phyloP scores from a whole-genome alignment of 2,113 vertebrate genomes.

The Hypocryptadius cinnamomeus region DNA sequence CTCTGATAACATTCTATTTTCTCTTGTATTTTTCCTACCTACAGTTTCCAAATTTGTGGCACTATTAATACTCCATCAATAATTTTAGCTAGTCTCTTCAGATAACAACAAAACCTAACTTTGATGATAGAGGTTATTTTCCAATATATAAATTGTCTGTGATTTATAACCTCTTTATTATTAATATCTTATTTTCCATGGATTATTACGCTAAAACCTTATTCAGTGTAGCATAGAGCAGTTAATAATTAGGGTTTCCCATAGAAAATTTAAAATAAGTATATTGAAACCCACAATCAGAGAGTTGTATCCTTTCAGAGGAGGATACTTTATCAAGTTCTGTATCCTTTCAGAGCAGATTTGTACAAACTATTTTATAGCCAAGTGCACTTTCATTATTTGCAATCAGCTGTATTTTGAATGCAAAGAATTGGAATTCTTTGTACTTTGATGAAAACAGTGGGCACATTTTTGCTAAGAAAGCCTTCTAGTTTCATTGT shows the following conservation, averaged over 20 bases:
- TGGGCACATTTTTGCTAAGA: background rate
- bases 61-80: conserved; percentile 40
- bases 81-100: conserved; percentile 45
- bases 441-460: background rate
- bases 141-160: background rate
- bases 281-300: background rate
- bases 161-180: background rate
- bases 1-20: conserved; percentile 45
- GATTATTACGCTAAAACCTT: background rate
- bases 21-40: conserved; percentile 44
- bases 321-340: background rate
- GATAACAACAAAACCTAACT: background rate
- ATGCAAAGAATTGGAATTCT: background rate
- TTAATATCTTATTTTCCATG: background rate
- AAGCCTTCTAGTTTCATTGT: background rate
- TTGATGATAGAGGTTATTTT: conserved; percentile 33
- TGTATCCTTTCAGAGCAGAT: background rate
- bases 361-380: background rate
- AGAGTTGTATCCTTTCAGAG: background rate
- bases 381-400: background rate
- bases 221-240: conserved; percentile 2
- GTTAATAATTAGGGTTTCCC: conserved; percentile 4
- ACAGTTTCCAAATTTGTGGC: conserved; percentile 29
- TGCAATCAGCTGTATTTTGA: background rate
- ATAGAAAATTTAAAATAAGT: background rate